Evolutionary conservation across 2,888 invertebrate species (phyloP), one percentile per base, ranked within the genome.

Genomic region (Polydrusus pterygomalis): DNA sequence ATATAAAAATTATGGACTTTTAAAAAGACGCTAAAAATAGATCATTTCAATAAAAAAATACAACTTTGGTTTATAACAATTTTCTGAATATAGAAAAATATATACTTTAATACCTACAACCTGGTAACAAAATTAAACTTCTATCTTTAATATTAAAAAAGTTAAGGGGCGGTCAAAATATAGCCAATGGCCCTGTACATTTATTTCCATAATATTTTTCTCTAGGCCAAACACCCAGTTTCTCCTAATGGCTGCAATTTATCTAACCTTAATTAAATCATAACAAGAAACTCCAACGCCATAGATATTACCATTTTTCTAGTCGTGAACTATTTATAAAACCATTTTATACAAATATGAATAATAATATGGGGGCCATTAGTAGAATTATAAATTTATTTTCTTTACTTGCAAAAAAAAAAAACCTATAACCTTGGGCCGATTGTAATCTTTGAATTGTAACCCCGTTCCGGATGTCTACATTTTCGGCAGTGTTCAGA

Each of bases 231-330:
- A 63, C 30, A 9, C 1, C 3, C 8, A 47, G 13, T 63, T 63
- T 40, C 8, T 47, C 25, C 25, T 45, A 45, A 25, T 45, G 13
- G 45, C 17, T n/a, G 63, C 63, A 45, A 43, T 25, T 20, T 63
- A 63, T 63, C 25, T 45, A 47, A 45, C 63, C 63, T 45, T 47
- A 45, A 43, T 63, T 63, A 63, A 47, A 47, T 47, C 47, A 43
- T 43, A 43, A 43, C 17, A 47, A 63, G 7, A 25, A n/a, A 38
- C 38, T 25, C 47, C 18, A 7, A 20, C 25, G n/a, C 13, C 10
- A 54, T 25, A 30, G n/a, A n/a, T 54, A 54, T 30, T 54, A 54
- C 11, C 25, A 54, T 54, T 30, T 54, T 54, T 54, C 30, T 25
- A 54, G 30, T 25, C 54, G 11, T 25, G 7, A 25, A 54, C 30